Percentiles rank a stretch among this genome's conserved stretches.
phyloP scores from a whole-genome alignment of 1,140 invertebrate species.

The Aphelinus atriplicis region DNA sequence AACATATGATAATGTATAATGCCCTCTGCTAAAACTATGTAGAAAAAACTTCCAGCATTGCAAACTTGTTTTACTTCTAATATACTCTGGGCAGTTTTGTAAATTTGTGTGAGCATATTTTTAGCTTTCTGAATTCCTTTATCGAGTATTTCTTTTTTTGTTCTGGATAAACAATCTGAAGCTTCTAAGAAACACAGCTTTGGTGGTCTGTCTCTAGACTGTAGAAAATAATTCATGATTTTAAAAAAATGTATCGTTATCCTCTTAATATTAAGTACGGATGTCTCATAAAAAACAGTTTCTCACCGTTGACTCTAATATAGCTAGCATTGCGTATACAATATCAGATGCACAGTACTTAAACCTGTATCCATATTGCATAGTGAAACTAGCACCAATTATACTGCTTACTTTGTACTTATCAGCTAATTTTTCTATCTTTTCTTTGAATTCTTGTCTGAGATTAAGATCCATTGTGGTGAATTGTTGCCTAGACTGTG shows the following conservation, averaged over 20 bases:
- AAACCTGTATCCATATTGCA: conserved; percentile 84
- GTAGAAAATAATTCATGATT: conserved; percentile 21
- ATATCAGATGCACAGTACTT: conserved; percentile 85
- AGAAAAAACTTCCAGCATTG: conserved; percentile 89
- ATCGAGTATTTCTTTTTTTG: conserved; percentile 72
- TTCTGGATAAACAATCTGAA: conserved; percentile 76
- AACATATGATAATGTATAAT: conserved; percentile 76
- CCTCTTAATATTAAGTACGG: conserved; percentile 22
- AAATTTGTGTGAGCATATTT: conserved; percentile 76
- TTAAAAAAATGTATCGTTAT: conserved; percentile 7
- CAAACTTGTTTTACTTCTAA: conserved; percentile 84
- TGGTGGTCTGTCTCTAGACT: conserved; percentile 66
- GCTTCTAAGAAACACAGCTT: conserved; percentile 81
- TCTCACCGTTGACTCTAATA: conserved; percentile 80
- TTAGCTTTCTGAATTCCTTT: conserved; percentile 82
- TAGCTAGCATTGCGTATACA: conserved; percentile 81
- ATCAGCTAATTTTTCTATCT: conserved; percentile 79
- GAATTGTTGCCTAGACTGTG: conserved; percentile 87
- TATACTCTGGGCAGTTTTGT: conserved; percentile 82
- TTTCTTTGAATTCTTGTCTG: conserved; percentile 78
- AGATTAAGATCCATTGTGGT: conserved; percentile 88
- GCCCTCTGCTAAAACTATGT: conserved; percentile 84
- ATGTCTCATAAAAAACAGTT: conserved; percentile 16
- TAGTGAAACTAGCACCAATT: conserved; percentile 78
- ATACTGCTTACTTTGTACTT: conserved; percentile 84